These are phyloP conservation scores for Heliconius congener DNA, from an alignment of 1,140 invertebrate genomes.

Conservation along the genomic window DNA sequence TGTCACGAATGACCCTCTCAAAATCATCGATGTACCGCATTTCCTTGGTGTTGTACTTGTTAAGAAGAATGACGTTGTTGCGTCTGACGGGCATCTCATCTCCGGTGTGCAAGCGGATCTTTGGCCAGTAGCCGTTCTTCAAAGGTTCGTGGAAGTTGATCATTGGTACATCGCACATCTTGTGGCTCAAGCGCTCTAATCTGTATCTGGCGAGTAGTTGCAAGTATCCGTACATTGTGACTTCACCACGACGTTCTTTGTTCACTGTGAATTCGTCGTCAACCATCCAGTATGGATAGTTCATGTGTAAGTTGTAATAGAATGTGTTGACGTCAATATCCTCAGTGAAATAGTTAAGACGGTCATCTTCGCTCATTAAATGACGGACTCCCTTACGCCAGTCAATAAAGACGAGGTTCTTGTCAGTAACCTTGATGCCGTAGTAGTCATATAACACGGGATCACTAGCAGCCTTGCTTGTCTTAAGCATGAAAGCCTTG, in stretches of 20 bases:
- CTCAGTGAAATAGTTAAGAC: conserved; percentile 86
- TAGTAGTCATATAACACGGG: conserved; percentile 78
- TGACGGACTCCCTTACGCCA: conserved; percentile 69
- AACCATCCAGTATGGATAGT: conserved; percentile 86
- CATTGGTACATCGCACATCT: conserved; percentile 82
- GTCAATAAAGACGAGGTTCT: conserved; percentile 72
- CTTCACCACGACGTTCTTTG: conserved; percentile 84
- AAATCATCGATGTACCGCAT: conserved; percentile 77
- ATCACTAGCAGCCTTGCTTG: conserved; percentile 79
- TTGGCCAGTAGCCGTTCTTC: conserved; percentile 83
- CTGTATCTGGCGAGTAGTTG: conserved; percentile 85
- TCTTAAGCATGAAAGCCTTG: conserved; percentile 83
- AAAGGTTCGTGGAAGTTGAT: conserved; percentile 79
- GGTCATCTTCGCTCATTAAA: conserved; percentile 61
- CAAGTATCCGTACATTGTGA: conserved; percentile 83
- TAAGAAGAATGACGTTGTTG: conserved; percentile 81
- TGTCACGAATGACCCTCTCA: conserved; percentile 83
- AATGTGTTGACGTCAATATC: conserved; percentile 87
- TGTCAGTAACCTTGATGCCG: conserved; percentile 72
- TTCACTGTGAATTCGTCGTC: conserved; percentile 81
- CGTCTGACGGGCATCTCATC: conserved; percentile 84
- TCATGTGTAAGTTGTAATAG: conserved; percentile 87
- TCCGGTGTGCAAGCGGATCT: conserved; percentile 84
- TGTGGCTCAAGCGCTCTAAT: conserved; percentile 84
- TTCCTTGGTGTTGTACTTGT: conserved; percentile 73